These are phyloP conservation scores for Sylvicola cinctus DNA, from an alignment of 2,888 invertebrate genomes.

Conservation along the genomic window DNA sequence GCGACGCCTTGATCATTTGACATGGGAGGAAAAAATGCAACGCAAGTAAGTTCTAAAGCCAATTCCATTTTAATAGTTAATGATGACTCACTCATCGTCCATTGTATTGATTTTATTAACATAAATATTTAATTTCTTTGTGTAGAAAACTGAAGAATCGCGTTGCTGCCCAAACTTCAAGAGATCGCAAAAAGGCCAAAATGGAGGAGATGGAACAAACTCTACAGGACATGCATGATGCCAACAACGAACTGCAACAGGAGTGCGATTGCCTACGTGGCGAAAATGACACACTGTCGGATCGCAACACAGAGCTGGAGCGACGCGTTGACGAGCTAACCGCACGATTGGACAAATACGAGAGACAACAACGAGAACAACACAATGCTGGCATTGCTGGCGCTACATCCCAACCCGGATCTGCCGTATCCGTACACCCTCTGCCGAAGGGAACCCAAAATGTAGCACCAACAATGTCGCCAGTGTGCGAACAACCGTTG, in stretches of 20 bases:
- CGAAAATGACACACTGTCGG: conserved; percentile 43
- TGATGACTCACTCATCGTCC: neutral
- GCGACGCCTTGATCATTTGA: conserved; percentile 58
- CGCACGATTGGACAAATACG: conserved; percentile 29
- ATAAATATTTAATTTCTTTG: conserved; percentile 1
- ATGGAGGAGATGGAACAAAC: conserved; percentile 74
- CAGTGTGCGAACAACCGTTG: conserved; percentile 14
- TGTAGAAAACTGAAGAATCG: conserved; percentile 83
- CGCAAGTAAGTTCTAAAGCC: conserved; percentile 45
- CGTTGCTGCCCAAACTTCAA: conserved; percentile 91
- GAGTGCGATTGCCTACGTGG: conserved; percentile 21
- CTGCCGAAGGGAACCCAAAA: conserved; percentile 74
- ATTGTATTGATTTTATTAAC: neutral
- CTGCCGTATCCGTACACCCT: conserved; percentile 68
- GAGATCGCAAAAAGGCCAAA: conserved; percentile 87
- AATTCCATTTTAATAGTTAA: conserved; percentile 7
- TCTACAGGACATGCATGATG: conserved; percentile 37
- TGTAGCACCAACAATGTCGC: conserved; percentile 26
- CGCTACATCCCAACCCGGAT: conserved; percentile 42
- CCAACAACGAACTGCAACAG: conserved; percentile 38
- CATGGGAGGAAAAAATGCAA: conserved; percentile 73
- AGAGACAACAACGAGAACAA: conserved; percentile 9
- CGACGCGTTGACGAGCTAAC: conserved; percentile 41
- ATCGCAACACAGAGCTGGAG: conserved; percentile 44
- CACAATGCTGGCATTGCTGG: conserved; percentile 33